These are phyloP conservation scores for Salvelinus alpinus DNA, from an alignment of 2,113 vertebrate species.

Conservation along the genomic window DNA sequence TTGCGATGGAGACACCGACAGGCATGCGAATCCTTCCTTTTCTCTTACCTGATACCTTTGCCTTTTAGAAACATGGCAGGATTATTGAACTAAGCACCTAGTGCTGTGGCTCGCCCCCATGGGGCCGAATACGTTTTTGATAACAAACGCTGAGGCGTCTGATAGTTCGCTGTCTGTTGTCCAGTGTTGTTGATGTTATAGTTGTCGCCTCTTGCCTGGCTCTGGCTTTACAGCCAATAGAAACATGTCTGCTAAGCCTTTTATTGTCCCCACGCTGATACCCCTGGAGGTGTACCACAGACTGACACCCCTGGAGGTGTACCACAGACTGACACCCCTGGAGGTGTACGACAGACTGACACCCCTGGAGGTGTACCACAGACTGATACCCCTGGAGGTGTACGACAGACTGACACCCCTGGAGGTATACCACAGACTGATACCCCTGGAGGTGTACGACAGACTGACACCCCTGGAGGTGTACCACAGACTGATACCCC, in stretches of 20 bases:
- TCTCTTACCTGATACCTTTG: not conserved
- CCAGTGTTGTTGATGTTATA: not conserved
- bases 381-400: too few species aligned
- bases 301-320: too few species aligned
- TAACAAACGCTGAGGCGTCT: conserved; percentile 7
- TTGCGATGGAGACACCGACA: conserved; percentile 6
- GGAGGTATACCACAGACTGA: too few species aligned
- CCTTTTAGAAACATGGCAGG: conserved; percentile 6
- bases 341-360: too few species aligned
- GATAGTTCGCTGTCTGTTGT: not conserved
- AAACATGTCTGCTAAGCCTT: conserved; percentile 1
- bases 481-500: too few species aligned
- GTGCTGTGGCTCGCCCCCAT: not conserved
- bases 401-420: too few species aligned
- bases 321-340: too few species aligned
- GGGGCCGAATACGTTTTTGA: conserved; percentile 28
- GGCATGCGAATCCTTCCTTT: not conserved
- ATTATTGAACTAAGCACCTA: conserved; percentile 1
- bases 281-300: not conserved
- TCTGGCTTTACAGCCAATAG: not conserved
- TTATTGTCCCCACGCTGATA: conserved; percentile 4
- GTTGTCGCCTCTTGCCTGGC: not conserved
- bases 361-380: too few species aligned
- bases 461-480: too few species aligned
- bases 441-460: too few species aligned